These are phyloP conservation scores for Catonia carolina DNA, from an alignment of 2,888 invertebrate species.

Conservation along the genomic window DNA sequence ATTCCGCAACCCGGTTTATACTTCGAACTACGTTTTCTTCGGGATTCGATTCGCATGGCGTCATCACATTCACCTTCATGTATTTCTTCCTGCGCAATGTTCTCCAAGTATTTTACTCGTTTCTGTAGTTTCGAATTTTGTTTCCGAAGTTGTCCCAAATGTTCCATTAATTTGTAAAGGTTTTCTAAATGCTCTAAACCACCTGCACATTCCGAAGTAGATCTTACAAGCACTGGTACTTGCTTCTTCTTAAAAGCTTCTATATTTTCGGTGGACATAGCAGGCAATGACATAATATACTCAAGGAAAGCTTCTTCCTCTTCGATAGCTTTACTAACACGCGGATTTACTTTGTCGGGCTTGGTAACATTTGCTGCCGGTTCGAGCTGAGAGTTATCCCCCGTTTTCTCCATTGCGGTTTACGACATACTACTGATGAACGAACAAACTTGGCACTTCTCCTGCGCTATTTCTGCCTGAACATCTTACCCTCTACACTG, in stretches of 20 bases:
- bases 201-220: constrained; percentile 15
- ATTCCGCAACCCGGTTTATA: constrained; percentile 17
- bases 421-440: no score
- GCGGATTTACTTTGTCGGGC: constrained; percentile 7
- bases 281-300: constrained; percentile 20
- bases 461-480: constrained; percentile 5
- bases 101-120: constrained; percentile 64
- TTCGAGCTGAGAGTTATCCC: background rate
- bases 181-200: constrained; percentile 72
- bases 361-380: background rate
- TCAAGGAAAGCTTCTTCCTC: constrained; percentile 24
- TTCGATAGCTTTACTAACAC: constrained; percentile 23
- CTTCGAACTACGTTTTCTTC: constrained; percentile 19
- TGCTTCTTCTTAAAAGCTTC: constrained; percentile 21
- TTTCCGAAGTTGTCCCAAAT: constrained; percentile 62
- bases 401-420: background rate
- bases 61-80: constrained; percentile 4
- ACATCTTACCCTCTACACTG: background rate
- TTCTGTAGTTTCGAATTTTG: constrained; percentile 62
- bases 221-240: background rate
- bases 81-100: constrained; percentile 38
- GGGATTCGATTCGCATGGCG: background rate
- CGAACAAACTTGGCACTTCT: background rate
- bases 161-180: constrained; percentile 67
- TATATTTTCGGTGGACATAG: constrained; percentile 21